Percentiles rank a stretch among this genome's conserved stretches.
Evolutionary conservation across 2,888 invertebrate species (phyloP).

Genomic region (Torymus tubicola): DNA sequence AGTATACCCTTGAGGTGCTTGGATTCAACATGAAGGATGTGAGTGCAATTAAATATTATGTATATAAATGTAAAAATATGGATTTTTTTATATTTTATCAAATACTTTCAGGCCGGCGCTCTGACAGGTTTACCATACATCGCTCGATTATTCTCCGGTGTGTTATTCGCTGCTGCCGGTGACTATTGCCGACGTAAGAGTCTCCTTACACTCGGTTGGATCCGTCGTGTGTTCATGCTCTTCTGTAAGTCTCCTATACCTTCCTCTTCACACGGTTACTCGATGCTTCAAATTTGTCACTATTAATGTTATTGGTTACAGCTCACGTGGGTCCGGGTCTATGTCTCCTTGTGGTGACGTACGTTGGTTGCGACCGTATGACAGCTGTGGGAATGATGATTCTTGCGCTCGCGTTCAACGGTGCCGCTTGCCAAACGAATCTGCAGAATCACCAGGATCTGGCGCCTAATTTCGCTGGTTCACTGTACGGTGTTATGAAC

Average conservation of each 20-base stretch:
- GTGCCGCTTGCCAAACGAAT: slow-evolving; percentile 74
- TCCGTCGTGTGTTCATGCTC: slow-evolving; percentile 72
- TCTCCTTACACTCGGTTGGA: slow-evolving; percentile 75
- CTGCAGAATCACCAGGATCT: slow-evolving; percentile 75
- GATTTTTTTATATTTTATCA: background rate
- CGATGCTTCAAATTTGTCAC: background rate
- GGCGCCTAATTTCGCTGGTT: slow-evolving; percentile 75
- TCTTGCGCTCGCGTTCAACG: slow-evolving; percentile 69
- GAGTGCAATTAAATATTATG: slow-evolving; percentile 26
- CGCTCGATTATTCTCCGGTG: slow-evolving; percentile 83
- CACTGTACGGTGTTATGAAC: slow-evolving; percentile 74
- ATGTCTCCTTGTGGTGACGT: slow-evolving; percentile 75
- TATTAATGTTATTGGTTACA: slow-evolving; percentile 48
- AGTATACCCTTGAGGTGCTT: slow-evolving; percentile 85
- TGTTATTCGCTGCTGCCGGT: slow-evolving; percentile 84
- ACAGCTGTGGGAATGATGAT: slow-evolving; percentile 70
- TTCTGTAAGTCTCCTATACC: slow-evolving; percentile 68
- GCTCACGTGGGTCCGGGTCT: slow-evolving; percentile 77
- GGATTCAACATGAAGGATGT: slow-evolving; percentile 82
- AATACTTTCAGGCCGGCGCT: slow-evolving; percentile 80
- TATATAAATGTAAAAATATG: background rate
- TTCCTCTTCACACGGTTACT: too few species aligned
- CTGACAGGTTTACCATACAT: slow-evolving; percentile 86
- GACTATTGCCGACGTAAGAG: slow-evolving; percentile 80
- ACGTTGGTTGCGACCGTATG: slow-evolving; percentile 69